Conservation (phyloP, 2,888 invertebrate species). For the Parapristionchus giblindavisi region DNA sequence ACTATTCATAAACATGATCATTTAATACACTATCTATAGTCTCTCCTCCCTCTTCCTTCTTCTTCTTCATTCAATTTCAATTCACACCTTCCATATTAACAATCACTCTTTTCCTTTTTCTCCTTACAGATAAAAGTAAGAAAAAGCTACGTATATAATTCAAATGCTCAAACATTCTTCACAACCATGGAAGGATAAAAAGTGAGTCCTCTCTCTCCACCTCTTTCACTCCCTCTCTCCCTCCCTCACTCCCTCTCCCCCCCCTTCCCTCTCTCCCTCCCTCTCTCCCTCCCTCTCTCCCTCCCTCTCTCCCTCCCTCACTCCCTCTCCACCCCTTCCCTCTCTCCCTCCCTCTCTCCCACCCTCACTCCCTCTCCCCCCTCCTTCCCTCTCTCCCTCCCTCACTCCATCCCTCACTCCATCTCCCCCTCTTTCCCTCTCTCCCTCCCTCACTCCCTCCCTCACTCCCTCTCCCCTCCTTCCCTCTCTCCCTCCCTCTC, state of each 20-base stretch:
- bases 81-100: no score
- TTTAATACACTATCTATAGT: no score
- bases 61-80: no score
- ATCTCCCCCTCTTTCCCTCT: not conserved
- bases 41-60: no score
- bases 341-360: conserved; percentile 5
- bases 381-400: not conserved
- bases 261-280: not conserved
- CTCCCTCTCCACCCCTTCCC: not conserved
- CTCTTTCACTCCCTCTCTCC: not conserved
- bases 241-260: not conserved
- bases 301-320: not conserved
- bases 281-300: not conserved
- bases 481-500: not conserved
- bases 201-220: not conserved
- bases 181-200: not conserved
- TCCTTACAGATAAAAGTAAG: no score
- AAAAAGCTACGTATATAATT: no score
- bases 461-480: not conserved
- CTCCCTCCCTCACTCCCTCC: not conserved
- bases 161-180: no score
- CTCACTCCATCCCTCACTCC: conserved; percentile 1
- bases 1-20: no score
- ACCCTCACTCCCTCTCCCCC: not conserved
- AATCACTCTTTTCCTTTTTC: no score